A percentile compares a stretch with the other conserved stretches of the same genome.
These are phyloP conservation scores for Oscheius sp. DNA, from an alignment of 2,888 invertebrate genomes.

Conservation along the genomic window DNA sequence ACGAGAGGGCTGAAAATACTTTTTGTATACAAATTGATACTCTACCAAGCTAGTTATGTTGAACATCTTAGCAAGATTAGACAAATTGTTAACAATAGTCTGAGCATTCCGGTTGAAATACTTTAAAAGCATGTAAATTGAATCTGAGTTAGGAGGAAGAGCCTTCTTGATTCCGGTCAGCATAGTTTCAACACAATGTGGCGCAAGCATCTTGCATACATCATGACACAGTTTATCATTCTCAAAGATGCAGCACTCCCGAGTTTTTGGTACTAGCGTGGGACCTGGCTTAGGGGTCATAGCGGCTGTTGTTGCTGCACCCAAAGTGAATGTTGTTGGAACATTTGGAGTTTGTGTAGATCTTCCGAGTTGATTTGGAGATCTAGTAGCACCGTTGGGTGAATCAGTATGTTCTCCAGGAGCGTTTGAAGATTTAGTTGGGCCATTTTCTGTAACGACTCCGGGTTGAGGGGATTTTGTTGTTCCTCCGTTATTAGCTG, in stretches of 20 bases:
- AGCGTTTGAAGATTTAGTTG: too few relatives aligned
- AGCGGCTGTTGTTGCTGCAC: not conserved
- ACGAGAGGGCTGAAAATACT: not conserved
- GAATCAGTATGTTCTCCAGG: not conserved
- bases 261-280: not conserved
- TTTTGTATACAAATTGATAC: not conserved
- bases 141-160: not conserved
- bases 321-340: too few relatives aligned
- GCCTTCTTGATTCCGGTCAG: too few relatives aligned
- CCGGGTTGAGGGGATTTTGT: too few relatives aligned
- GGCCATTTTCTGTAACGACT: too few relatives aligned
- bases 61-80: too few relatives aligned
- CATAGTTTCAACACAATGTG: slow-evolving; percentile 13
- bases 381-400: not conserved
- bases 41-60: too few relatives aligned
- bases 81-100: not conserved
- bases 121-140: not conserved
- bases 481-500: too few relatives aligned
- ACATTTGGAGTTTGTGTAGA: too few relatives aligned
- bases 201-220: slow-evolving; percentile 17
- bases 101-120: not conserved
- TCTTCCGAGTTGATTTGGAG: too few relatives aligned
- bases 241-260: not conserved
- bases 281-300: not conserved
- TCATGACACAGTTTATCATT: slow-evolving; percentile 8